Conservation (phyloP, 2,888 invertebrate species). For the Eilema griseolum region DNA sequence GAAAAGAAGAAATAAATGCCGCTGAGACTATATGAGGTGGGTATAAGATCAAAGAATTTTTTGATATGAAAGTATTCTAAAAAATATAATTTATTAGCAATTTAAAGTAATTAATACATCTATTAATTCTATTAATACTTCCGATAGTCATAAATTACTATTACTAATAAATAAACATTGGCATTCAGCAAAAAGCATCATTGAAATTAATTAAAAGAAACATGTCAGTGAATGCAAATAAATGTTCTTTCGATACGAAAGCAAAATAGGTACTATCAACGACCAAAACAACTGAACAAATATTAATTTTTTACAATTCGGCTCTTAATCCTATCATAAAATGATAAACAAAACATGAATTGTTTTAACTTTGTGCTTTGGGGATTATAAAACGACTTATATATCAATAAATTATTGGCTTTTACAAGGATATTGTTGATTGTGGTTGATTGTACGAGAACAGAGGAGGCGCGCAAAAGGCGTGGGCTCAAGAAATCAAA, state of each 20-base stretch:
- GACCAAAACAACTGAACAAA: neutral
- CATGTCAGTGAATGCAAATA: neutral
- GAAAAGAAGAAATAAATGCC: neutral
- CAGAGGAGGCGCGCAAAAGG: slow-evolving; percentile 57
- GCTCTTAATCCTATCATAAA: neutral
- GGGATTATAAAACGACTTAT: neutral
- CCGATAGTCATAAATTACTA: neutral
- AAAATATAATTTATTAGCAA: neutral
- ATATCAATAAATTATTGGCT: neutral
- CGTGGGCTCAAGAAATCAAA: slow-evolving; percentile 63
- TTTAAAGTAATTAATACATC: neutral
- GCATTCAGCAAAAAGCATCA: neutral
- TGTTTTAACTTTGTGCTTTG: neutral
- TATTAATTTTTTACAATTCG: neutral
- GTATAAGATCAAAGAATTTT: neutral
- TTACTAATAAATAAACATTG: neutral
- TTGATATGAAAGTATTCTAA: neutral
- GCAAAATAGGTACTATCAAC: slow-evolving; percentile 17
- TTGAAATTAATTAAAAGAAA: neutral
- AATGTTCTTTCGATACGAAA: no score
- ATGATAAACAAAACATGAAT: neutral
- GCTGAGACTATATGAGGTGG: neutral
- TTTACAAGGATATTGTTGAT: neutral
- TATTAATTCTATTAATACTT: neutral
- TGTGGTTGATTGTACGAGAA: slow-evolving; percentile 17